Percentiles rank a stretch among this genome's conserved stretches.
These are phyloP conservation scores for Accipiter virgatus DNA, from an alignment of 2,113 vertebrate species.

Conservation along the genomic window DNA sequence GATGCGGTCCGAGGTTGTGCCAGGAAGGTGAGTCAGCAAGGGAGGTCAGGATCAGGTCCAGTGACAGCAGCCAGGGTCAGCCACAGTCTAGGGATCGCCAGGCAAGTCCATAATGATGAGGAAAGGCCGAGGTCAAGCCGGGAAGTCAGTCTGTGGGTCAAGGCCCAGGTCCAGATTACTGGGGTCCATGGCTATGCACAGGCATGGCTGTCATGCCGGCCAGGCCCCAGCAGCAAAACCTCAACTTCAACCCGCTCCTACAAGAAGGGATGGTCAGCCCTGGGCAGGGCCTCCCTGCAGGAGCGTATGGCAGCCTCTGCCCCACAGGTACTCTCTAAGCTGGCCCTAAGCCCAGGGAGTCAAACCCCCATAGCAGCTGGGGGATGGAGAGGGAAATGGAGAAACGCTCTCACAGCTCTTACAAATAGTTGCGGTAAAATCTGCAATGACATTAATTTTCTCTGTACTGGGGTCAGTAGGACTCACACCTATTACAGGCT, in stretches of 20 bases:
- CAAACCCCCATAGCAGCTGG: neutral
- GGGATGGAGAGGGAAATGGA: neutral
- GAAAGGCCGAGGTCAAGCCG: neutral
- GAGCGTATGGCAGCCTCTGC: neutral
- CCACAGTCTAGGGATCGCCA: neutral
- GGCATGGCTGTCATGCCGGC: neutral
- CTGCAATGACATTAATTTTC: neutral
- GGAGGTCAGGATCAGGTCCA: neutral
- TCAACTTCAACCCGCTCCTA: neutral
- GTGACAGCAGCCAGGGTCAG: neutral
- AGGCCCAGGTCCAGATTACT: neutral
- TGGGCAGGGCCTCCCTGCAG: neutral
- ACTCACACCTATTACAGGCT: neutral
- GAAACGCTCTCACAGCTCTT: neutral
- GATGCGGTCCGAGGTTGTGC: neutral
- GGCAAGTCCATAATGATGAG: neutral
- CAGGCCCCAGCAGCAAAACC: neutral
- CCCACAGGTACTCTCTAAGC: neutral
- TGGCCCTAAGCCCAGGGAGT: neutral
- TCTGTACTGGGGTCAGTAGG: neutral
- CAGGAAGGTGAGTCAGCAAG: neutral
- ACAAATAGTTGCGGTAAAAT: neutral
- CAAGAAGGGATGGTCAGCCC: neutral
- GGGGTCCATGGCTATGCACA: neutral
- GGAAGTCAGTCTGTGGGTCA: conserved; percentile 48